These are phyloP conservation scores for Steatornis caripensis DNA, from an alignment of 2,113 vertebrate genomes.

Conservation along the genomic window DNA sequence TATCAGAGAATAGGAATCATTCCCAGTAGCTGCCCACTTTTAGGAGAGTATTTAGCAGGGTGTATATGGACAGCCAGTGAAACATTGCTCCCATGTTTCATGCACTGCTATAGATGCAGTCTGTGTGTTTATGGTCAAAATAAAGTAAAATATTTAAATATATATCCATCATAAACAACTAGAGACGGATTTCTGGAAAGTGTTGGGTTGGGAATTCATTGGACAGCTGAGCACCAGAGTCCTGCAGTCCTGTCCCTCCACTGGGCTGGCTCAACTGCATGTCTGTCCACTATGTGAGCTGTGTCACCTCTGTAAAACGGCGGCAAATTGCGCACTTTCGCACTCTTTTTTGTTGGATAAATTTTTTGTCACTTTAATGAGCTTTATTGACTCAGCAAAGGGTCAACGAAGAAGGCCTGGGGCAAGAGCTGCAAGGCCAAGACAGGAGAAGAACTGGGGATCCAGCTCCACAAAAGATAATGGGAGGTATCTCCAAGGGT, in stretches of 20 bases:
- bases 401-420: not conserved
- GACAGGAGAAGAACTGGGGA: not conserved
- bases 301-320: not conserved
- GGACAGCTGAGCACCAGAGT: not conserved
- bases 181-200: not conserved
- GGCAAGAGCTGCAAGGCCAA: not conserved
- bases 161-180: not conserved
- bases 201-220: not conserved
- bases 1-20: accelerated
- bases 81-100: not conserved
- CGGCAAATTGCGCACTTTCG: not conserved
- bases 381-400: not conserved
- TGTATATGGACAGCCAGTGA: not conserved
- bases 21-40: not conserved
- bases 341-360: not conserved
- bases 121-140: not conserved
- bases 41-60: not conserved
- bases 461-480: not conserved
- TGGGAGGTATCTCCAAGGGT: not conserved
- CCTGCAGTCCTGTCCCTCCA: not conserved
- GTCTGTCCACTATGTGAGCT: accelerated
- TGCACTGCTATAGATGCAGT: too few relatives aligned
- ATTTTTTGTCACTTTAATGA: not conserved
- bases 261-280: not conserved
- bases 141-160: not conserved